Percentiles rank a stretch among this genome's conserved stretches.
phyloP scores from a whole-genome alignment of 2,888 invertebrate genomes.

The Drosophila neutralis region DNA sequence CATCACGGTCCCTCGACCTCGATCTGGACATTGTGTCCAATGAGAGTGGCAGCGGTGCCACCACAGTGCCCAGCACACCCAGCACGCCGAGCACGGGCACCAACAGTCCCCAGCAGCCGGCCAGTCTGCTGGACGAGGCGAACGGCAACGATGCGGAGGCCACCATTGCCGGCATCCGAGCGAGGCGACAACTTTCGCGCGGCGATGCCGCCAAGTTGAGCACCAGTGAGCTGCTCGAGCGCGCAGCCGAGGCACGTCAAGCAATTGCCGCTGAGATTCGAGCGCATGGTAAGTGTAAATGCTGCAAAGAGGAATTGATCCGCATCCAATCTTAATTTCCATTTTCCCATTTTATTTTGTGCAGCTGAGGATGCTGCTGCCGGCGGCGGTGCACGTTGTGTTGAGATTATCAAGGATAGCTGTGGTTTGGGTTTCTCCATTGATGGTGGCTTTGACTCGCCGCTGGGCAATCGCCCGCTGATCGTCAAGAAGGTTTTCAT shows the following conservation, averaged over 20 bases:
- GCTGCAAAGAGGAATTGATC: background rate
- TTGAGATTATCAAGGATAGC: constrained; percentile 88
- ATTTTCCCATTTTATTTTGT: background rate
- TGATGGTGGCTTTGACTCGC: constrained; percentile 96
- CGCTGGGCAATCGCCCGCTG: constrained; percentile 94
- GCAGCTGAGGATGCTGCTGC: constrained; percentile 73
- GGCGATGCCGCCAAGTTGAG: constrained; percentile 83
- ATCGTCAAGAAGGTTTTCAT: constrained; percentile 97
- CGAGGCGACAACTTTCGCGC: constrained; percentile 82
- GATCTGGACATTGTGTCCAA: constrained; percentile 84
- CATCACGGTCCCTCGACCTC: constrained; percentile 84
- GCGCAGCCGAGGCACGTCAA: constrained; percentile 83
- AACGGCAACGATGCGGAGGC: constrained; percentile 65
- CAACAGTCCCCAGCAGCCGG: constrained; percentile 74
- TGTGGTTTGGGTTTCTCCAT: constrained; percentile 97
- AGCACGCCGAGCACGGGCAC: constrained; percentile 72
- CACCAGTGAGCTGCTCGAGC: constrained; percentile 83
- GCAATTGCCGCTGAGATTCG: constrained; percentile 84
- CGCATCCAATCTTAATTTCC: background rate
- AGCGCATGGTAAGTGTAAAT: constrained; percentile 77
- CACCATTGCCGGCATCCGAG: constrained; percentile 79
- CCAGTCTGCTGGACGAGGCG: constrained; percentile 60
- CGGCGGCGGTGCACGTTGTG: constrained; percentile 71
- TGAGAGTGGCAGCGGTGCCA: constrained; percentile 60
- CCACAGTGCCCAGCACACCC: constrained; percentile 54